Conservation (phyloP, 1,140 invertebrate genomes). For the Trachymyrmex cornetzi region DNA sequence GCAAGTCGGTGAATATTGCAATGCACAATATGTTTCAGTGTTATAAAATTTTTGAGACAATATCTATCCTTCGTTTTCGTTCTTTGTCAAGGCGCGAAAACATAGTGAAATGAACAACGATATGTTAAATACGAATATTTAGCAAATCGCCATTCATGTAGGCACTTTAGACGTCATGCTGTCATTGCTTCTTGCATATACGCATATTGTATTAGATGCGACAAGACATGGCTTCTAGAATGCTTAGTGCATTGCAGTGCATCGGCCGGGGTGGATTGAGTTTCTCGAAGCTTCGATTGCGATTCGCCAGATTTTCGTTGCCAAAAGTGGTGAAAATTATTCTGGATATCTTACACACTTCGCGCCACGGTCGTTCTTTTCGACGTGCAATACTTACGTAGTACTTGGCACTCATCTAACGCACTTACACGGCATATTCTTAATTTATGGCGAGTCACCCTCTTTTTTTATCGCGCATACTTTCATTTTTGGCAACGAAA, state of each 20-base stretch:
- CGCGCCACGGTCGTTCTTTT: conserved; percentile 45
- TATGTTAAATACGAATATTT: conserved; percentile 40
- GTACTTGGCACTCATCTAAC: conserved; percentile 57
- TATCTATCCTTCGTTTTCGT: conserved; percentile 23
- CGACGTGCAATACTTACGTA: conserved; percentile 19
- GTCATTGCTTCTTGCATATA: conserved; percentile 75
- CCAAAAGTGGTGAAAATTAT: conserved; percentile 45
- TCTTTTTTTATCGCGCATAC: neutral
- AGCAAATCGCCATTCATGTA: conserved; percentile 71
- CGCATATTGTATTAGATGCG: conserved; percentile 69
- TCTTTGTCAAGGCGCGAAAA: conserved; percentile 4
- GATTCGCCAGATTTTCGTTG: conserved; percentile 47
- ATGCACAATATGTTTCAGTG: conserved; percentile 8
- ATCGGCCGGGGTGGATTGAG: conserved; percentile 71
- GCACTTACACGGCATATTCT: conserved; percentile 43
- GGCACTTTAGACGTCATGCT: conserved; percentile 75
- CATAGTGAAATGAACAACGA: neutral
- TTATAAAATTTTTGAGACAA: conserved; percentile 28
- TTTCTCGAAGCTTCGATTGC: conserved; percentile 11
- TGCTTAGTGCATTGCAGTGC: conserved; percentile 73
- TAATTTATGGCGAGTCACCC: conserved; percentile 46
- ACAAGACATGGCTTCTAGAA: conserved; percentile 76
- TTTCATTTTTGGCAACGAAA: conserved; percentile 71
- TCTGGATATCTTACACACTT: neutral
- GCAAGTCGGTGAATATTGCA: conserved; percentile 19